These are phyloP conservation scores for Plagodis dolabraria DNA, from an alignment of 2,888 invertebrate genomes.

Conservation along the genomic window DNA sequence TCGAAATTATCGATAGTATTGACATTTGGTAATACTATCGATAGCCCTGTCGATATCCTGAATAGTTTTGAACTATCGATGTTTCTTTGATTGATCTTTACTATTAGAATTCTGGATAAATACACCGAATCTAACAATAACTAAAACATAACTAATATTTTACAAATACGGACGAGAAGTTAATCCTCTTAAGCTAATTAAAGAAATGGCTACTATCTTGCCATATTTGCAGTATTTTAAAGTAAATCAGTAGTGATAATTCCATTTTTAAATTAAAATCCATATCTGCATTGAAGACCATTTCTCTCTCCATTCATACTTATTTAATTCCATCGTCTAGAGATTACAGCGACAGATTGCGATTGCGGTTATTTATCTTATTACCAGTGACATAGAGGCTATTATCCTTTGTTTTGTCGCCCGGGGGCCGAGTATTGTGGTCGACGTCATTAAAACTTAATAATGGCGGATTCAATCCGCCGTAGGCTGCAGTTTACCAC, in stretches of 20 bases:
- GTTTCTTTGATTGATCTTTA: no score
- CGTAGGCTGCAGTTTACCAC: conserved; percentile 53
- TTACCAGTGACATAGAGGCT: conserved; percentile 62
- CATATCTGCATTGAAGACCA: conserved; percentile 46
- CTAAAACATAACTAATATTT: no score
- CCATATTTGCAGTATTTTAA: not conserved
- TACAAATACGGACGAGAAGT: no score
- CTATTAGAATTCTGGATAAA: no score
- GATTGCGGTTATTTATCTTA: conserved; percentile 69
- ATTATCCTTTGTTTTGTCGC: conserved; percentile 75
- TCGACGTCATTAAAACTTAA: conserved; percentile 78
- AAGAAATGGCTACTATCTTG: no score
- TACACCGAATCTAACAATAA: no score
- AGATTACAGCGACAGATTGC: conserved; percentile 54
- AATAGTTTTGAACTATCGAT: no score
- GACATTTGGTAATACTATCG: no score
- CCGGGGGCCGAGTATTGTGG: conserved; percentile 59
- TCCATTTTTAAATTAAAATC: conserved; percentile 15
- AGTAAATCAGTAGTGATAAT: conserved; percentile 4
- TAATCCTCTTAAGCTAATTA: no score
- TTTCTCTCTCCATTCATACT: conserved; percentile 57
- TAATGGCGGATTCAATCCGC: conserved; percentile 71
- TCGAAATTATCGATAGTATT: no score
- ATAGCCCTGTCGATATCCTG: no score
- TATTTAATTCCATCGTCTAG: conserved; percentile 52